Evolutionary conservation across 2,797 vertebrate genomes (phyloP), one percentile per base, ranked within the genome.

Genomic region (Sebastes minor): DNA sequence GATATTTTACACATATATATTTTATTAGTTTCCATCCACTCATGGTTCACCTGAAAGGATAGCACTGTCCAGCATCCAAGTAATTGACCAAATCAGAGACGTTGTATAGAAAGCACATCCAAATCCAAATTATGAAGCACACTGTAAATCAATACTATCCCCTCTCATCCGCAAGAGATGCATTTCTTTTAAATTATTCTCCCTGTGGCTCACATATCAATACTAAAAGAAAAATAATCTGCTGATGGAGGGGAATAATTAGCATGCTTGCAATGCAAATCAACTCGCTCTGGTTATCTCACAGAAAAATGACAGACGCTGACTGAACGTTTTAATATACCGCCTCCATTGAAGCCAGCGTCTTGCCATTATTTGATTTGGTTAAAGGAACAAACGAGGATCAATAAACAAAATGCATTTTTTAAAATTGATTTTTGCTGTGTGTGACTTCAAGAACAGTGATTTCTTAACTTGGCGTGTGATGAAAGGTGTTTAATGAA

Each of bases 401-500:
- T 78, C 42, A 49, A 64, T 71, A 71, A 38, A 27, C 18, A 20
- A 32, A 23, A 55, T 4, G 3, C 46, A 30, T 22, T 35, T 38
- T 67, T 67, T 22, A 14, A 68, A 72, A 79, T 20, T 4, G n/a
- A 30, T 63, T 63, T 70, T 64, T 33, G 32, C 10, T 33, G 32
- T 2, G 13, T 14, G 23, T 16, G n/a, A 28, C 38, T 63, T 68
- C 20, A 28, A 60, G 32, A 72, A 69, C 4, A 53, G 28, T 0
- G 3, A 67, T 71, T 71, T 64, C 9, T 49, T 53, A 25, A 65
- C 53, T 74, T 76, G 68, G 59, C 57, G 2, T 12, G 16, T 14
- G 83, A 80, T 73, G 28, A 78, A 83, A 83, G 69, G 28, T 71
- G 32, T 53, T 69, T 49, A 81, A 76, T 79, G 49, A 80, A 28